phyloP scores from a whole-genome alignment of 2,797 vertebrate species.

The Sparidentex hasta region DNA sequence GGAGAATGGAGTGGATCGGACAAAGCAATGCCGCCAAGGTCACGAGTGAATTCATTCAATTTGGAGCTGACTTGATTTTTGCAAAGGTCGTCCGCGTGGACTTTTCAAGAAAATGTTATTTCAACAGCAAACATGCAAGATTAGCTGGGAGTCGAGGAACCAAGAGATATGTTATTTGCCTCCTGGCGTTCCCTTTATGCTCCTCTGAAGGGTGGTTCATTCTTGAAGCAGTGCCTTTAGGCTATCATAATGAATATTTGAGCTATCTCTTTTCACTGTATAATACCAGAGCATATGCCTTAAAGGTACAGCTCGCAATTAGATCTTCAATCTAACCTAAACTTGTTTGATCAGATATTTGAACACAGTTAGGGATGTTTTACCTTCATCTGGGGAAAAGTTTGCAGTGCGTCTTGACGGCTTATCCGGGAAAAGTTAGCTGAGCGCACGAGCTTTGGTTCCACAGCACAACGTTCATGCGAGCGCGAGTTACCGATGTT shows the following conservation, averaged over 20 bases:
- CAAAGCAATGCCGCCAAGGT: constrained; percentile 71
- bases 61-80: constrained; percentile 64
- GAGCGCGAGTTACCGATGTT: not conserved
- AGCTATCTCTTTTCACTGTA: constrained; percentile 48
- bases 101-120: constrained; percentile 62
- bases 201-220: constrained; percentile 51
- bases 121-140: constrained; percentile 61
- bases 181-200: constrained; percentile 66
- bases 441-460: not conserved
- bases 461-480: not conserved
- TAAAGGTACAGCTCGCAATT: constrained; percentile 60
- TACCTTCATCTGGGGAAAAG: constrained; percentile 38
- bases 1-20: constrained; percentile 52
- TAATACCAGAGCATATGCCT: constrained; percentile 55
- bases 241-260: constrained; percentile 66
- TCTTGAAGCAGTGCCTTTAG: constrained; percentile 68
- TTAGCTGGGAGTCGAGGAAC: constrained; percentile 47
- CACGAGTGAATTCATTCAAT: constrained; percentile 64
- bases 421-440: not conserved
- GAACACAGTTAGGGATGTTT: constrained; percentile 53
- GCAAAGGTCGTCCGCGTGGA: constrained; percentile 47
- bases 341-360: constrained; percentile 65
- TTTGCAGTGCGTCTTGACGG: constrained; percentile 23
- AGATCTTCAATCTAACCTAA: constrained; percentile 64
- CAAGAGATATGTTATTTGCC: constrained; percentile 63